A percentile compares a stretch with the other conserved stretches of the same genome.
Evolutionary conservation across 2,888 invertebrate genomes (phyloP).

Genomic region (Nomada ruficornis): DNA sequence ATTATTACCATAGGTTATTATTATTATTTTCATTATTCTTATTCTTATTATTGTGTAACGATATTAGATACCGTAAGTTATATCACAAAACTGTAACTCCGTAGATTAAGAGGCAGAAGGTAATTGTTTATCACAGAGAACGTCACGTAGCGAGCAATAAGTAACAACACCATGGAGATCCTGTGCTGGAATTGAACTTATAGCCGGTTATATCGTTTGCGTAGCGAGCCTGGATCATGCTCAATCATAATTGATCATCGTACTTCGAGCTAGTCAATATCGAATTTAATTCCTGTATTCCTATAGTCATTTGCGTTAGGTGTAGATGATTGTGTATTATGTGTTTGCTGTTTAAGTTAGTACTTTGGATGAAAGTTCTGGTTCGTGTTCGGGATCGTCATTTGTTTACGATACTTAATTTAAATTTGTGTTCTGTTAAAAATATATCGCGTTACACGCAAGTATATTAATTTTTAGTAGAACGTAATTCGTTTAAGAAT

Average conservation of each 20-base stretch:
- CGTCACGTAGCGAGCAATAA: constrained; percentile 32
- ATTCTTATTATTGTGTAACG: constrained; percentile 36
- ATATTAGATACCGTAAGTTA: constrained; percentile 42
- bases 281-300: constrained; percentile 7
- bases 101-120: constrained; percentile 1
- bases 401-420: not conserved
- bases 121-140: constrained; percentile 11
- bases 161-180: not conserved
- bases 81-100: constrained; percentile 20
- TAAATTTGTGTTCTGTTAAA: too few species aligned
- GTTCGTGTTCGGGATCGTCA: not conserved
- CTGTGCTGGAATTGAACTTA: constrained; percentile 22
- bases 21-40: constrained; percentile 10
- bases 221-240: constrained; percentile 15
- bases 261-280: constrained; percentile 32
- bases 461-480: too few species aligned
- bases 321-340: not conserved
- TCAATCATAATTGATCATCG: constrained; percentile 20
- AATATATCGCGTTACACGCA: too few species aligned
- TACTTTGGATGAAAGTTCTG: not conserved
- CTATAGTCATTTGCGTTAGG: not conserved
- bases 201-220: constrained; percentile 7
- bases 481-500: too few species aligned
- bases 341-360: not conserved
- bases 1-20: constrained; percentile 8